Evolutionary conservation across 2,888 invertebrate genomes (phyloP).

Genomic region (Drosophila multiciliata): DNA sequence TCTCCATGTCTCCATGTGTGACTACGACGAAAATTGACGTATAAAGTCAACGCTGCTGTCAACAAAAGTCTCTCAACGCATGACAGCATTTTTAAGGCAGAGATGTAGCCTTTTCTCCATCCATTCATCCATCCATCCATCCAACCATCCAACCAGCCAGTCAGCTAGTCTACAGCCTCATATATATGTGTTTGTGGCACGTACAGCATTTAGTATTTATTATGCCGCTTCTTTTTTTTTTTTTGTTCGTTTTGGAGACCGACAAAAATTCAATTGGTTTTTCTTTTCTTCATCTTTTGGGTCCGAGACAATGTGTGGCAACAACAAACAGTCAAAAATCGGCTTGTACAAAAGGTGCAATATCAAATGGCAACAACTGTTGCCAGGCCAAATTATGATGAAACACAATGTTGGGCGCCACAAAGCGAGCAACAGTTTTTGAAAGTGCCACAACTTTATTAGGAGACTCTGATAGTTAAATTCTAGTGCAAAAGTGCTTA

Average conservation of each 20-base stretch:
- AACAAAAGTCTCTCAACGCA: conserved; percentile 66
- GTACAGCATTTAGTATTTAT: conserved; percentile 78
- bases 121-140: conserved; percentile 14
- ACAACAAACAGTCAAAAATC: neutral
- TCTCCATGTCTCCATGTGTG: conserved; percentile 12
- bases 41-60: conserved; percentile 72
- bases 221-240: conserved; percentile 54
- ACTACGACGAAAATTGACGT: conserved; percentile 71
- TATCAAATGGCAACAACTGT: conserved; percentile 40
- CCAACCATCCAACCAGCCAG: conserved; percentile 6
- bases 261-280: conserved; percentile 67
- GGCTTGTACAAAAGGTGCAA: conserved; percentile 33
- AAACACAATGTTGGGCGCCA: conserved; percentile 27
- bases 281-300: conserved; percentile 20
- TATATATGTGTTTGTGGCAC: conserved; percentile 49
- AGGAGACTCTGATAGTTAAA: conserved; percentile 1
- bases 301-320: conserved; percentile 23
- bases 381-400: conserved; percentile 22
- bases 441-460: conserved; percentile 19
- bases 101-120: conserved; percentile 33
- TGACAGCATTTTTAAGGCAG: conserved; percentile 64
- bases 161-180: conserved; percentile 19
- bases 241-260: conserved; percentile 14
- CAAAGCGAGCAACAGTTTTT: conserved; percentile 46
- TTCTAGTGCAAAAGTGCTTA: neutral